Evolutionary conservation across 1,140 invertebrate species (phyloP).

Genomic region (Leptinotarsa texana): DNA sequence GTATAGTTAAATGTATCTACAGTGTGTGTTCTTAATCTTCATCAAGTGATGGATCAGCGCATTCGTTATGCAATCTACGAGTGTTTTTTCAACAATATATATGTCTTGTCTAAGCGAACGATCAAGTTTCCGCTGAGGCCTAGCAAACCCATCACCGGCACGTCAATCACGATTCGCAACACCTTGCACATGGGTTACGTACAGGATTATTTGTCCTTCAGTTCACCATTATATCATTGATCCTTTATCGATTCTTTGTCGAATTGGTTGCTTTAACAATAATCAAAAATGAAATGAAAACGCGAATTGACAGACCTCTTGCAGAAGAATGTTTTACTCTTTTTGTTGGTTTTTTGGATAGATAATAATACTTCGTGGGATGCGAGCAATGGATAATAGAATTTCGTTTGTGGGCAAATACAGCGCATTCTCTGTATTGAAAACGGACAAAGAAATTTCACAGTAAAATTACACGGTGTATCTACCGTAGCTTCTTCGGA

Average conservation of each 20-base stretch:
- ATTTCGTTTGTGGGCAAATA: background rate
- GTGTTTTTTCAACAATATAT: too few species aligned
- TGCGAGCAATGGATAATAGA: background rate
- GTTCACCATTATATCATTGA: background rate
- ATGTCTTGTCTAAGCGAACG: too few species aligned
- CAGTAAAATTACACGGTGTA: background rate
- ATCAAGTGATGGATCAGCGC: too few species aligned
- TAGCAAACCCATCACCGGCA: background rate
- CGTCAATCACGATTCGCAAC: slow-evolving; percentile 4
- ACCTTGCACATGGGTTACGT: background rate
- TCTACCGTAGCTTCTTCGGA: background rate
- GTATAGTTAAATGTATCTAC: too few species aligned
- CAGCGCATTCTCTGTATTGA: background rate
- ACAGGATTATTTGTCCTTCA: background rate
- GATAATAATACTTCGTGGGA: slow-evolving; percentile 8
- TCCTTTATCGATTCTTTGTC: background rate
- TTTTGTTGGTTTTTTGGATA: background rate
- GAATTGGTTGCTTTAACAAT: background rate
- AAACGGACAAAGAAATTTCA: background rate
- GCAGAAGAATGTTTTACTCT: background rate
- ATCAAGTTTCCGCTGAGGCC: too few species aligned
- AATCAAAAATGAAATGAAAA: background rate
- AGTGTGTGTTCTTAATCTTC: too few species aligned
- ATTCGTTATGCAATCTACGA: too few species aligned
- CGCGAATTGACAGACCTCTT: background rate